Conservation (phyloP, 2,797 vertebrate species). For the Sciaenops ocellatus region DNA sequence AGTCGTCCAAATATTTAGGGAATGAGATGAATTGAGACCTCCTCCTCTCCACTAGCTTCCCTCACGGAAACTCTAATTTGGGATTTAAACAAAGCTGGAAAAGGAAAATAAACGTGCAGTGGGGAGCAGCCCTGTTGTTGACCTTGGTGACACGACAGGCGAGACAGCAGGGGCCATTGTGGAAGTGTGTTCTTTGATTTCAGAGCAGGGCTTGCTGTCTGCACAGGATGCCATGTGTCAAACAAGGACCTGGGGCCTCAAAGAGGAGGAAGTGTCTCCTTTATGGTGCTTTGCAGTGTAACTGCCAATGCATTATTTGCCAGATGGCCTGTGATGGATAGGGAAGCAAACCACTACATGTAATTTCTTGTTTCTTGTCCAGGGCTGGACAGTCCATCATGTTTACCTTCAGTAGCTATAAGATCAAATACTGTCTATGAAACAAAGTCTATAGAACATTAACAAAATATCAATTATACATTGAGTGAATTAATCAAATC, state of each 20-base stretch:
- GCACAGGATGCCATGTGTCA: constrained; percentile 72
- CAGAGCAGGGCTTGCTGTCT: constrained; percentile 34
- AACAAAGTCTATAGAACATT: constrained; percentile 10
- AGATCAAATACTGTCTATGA: constrained; percentile 9
- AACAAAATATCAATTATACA: neutral
- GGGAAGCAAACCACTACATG: constrained; percentile 42
- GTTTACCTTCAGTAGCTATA: constrained; percentile 24
- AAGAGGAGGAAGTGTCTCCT: constrained; percentile 71
- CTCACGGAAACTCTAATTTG: constrained; percentile 73
- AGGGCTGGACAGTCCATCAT: constrained; percentile 7
- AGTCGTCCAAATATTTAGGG: constrained; percentile 83
- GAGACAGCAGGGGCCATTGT: constrained; percentile 49
- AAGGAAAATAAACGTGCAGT: constrained; percentile 69
- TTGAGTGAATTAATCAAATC: constrained; percentile 1
- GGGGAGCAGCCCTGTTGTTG: constrained; percentile 49
- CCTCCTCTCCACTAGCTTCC: constrained; percentile 54
- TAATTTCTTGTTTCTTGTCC: constrained; percentile 51
- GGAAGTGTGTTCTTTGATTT: constrained; percentile 68
- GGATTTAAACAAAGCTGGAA: constrained; percentile 70
- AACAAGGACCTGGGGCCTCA: constrained; percentile 59
- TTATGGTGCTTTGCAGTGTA: constrained; percentile 62
- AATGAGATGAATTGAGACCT: constrained; percentile 61
- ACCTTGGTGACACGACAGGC: constrained; percentile 65
- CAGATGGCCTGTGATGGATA: constrained; percentile 62
- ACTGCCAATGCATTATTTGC: constrained; percentile 61